Conservation (phyloP, 2,113 vertebrate species). For the Chascanopsetta lugubris region DNA sequence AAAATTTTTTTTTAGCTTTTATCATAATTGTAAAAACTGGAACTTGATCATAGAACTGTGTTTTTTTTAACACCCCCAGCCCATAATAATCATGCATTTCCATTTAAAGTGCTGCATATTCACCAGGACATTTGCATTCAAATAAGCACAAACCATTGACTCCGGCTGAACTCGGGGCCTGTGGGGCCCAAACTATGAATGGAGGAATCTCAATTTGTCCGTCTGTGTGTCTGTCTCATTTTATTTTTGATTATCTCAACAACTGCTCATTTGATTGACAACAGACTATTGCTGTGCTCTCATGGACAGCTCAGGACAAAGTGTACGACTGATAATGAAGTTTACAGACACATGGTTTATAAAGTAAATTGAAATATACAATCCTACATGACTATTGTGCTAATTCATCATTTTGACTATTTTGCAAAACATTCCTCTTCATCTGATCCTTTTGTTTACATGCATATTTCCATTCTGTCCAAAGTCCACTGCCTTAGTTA, state of each 20-base stretch:
- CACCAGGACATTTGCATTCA: slow-evolving; percentile 17
- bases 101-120: slow-evolving; percentile 6
- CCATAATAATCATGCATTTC: slow-evolving; percentile 3
- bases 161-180: background rate
- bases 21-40: background rate
- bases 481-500: background rate
- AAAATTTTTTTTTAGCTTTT: background rate
- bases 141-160: slow-evolving; percentile 17
- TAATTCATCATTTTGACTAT: too few relatives aligned
- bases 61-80: background rate
- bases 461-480: too few relatives aligned
- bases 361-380: too few relatives aligned
- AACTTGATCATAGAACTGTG: background rate
- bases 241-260: background rate
- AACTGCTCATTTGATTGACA: background rate
- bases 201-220: background rate
- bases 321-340: too few relatives aligned
- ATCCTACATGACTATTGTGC: too few relatives aligned
- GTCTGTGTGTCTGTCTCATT: background rate
- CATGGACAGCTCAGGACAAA: background rate
- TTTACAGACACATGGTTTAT: too few relatives aligned
- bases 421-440: too few relatives aligned
- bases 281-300: background rate
- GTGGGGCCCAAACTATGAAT: background rate
- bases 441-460: too few relatives aligned